Percentiles rank a stretch among this genome's conserved stretches.
phyloP scores from a whole-genome alignment of 2,113 vertebrate genomes.

The Syngnathus scovelli region DNA sequence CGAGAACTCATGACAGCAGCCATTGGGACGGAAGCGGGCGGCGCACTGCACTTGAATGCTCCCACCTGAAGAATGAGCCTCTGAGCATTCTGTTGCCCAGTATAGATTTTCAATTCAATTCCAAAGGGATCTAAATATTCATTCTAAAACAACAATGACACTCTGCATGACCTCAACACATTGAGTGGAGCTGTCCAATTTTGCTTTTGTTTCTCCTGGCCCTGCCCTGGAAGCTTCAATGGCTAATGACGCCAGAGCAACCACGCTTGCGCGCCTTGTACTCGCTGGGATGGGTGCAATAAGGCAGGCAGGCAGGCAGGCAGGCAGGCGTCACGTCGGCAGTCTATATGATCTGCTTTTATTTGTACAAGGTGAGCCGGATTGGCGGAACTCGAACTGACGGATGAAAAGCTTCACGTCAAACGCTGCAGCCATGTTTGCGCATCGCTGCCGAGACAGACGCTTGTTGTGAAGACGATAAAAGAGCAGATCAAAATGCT shows the following conservation, averaged over 20 bases:
- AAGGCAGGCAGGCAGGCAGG: neutral
- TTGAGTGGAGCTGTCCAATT: constrained; percentile 3
- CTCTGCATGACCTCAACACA: neutral
- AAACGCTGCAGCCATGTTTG: constrained; percentile 37
- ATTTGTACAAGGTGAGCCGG: constrained; percentile 5
- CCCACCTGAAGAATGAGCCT: constrained; percentile 56
- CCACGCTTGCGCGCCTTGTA: constrained; percentile 2
- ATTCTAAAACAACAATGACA: constrained; percentile 1
- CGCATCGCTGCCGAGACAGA: constrained; percentile 46
- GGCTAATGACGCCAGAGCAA: constrained; percentile 28
- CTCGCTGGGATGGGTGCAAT: too few relatives aligned
- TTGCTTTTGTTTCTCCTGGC: neutral
- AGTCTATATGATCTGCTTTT: neutral
- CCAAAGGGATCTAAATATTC: too few relatives aligned
- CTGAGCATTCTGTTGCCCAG: too few relatives aligned
- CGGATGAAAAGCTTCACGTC: constrained; percentile 22
- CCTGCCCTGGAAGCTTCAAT: constrained; percentile 16
- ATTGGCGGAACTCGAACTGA: constrained; percentile 19
- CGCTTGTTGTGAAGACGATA: constrained; percentile 15
- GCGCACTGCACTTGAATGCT: too few relatives aligned
- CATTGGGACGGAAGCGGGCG: constrained; percentile 61
- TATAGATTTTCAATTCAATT: too few relatives aligned
- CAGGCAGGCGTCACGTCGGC: constrained; percentile 8
- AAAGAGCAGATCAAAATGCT: constrained; percentile 12
- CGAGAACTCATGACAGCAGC: constrained; percentile 55